phyloP scores from a whole-genome alignment of 35 echinoderm and acorn worm genomes.

The Apostichopus parvimensis region DNA sequence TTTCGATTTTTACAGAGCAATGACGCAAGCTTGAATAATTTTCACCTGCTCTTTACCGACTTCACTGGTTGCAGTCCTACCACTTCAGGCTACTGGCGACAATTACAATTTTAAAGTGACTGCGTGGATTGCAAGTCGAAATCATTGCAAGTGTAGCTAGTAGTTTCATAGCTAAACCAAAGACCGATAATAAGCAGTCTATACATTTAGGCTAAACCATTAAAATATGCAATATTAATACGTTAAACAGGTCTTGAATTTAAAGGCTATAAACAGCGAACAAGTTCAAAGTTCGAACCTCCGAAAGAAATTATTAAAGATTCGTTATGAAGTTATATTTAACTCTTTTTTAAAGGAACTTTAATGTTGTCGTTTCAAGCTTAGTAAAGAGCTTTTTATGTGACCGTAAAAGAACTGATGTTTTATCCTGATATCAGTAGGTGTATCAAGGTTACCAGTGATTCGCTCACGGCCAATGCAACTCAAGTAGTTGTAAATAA shows the following conservation, averaged over 20 bases:
- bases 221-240: too few relatives aligned
- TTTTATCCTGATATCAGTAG: neutral
- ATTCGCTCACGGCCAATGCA: neutral
- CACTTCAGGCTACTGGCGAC: constrained; percentile 19
- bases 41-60: constrained; percentile 11
- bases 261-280: too few relatives aligned
- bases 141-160: too few relatives aligned
- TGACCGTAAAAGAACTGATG: neutral
- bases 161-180: too few relatives aligned
- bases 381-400: neutral
- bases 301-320: too few relatives aligned
- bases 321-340: too few relatives aligned
- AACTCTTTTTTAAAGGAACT: too few relatives aligned
- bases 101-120: constrained; percentile 30
- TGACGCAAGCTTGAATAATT: constrained; percentile 10
- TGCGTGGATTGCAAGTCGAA: neutral
- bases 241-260: too few relatives aligned
- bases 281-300: too few relatives aligned
- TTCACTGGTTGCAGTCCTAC: neutral
- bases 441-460: neutral
- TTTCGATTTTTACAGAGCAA: neutral
- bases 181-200: too few relatives aligned
- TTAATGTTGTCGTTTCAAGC: neutral
- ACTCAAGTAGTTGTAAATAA: neutral
- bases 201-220: too few relatives aligned